Conservation (phyloP, 2,888 invertebrate genomes). For the Bellardia pandia region DNA sequence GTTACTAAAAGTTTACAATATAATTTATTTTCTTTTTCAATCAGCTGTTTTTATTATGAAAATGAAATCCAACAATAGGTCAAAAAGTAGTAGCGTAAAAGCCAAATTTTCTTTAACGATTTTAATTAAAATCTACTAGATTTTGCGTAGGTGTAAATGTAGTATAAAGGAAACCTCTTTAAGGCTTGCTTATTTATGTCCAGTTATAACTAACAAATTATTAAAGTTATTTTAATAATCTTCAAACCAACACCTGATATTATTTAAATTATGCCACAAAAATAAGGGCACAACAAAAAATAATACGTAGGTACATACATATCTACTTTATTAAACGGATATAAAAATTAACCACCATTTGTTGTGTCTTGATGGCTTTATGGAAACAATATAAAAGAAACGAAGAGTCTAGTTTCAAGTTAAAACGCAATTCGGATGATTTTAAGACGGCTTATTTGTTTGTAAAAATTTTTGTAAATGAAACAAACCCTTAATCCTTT, state of each 20-base stretch:
- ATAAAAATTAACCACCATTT: conserved; percentile 21
- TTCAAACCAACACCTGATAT: not conserved
- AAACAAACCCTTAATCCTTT: conserved; percentile 63
- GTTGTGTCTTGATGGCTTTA: not conserved
- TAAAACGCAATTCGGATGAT: conserved; percentile 18
- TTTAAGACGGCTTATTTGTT: conserved; percentile 19
- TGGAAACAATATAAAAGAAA: not conserved
- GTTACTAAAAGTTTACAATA: too few relatives aligned
- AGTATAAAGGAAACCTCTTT: too few relatives aligned
- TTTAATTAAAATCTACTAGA: too few relatives aligned
- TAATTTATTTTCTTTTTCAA: too few relatives aligned
- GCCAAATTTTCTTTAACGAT: too few relatives aligned
- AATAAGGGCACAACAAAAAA: not conserved
- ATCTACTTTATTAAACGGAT: not conserved
- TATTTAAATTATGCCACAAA: not conserved
- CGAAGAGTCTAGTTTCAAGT: not conserved
- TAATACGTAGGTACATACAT: not conserved
- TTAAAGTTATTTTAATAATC: not conserved
- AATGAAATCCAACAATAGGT: too few relatives aligned
- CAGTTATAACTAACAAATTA: too few relatives aligned
- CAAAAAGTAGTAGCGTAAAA: too few relatives aligned
- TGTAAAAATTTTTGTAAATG: not conserved
- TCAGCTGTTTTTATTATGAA: too few relatives aligned
- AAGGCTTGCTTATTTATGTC: too few relatives aligned
- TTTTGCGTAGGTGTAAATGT: too few relatives aligned